Evolutionary conservation across 2,888 invertebrate species (phyloP), one percentile per base, ranked within the genome.

Genomic region (Marronus borbonicus): DNA sequence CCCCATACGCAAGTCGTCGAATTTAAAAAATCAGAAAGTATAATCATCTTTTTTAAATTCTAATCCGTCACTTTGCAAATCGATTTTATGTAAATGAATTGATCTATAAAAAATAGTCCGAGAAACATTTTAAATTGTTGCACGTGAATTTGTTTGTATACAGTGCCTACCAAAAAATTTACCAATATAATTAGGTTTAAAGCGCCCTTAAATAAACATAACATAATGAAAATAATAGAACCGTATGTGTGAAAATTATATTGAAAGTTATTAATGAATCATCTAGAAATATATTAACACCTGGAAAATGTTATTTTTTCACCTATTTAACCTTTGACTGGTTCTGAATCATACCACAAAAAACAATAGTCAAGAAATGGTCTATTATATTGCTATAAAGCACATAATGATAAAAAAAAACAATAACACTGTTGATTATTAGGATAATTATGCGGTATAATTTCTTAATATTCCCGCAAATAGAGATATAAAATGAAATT

Each of bases 21-120:
- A 24, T 3, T 28, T 20, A 20, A 24, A 49, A 69, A 69, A 52
- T 69, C 50, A 24, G 4, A 49, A 36, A 69, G 5, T n/a, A 49
- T 60, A 60, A 60, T 60, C 28, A 60, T 60, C 20, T 60, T 20
- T 5, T 60, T n/a, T 24, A 28, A 60, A 60, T 60, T 20, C 28
- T 1, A 60, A 60, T 24, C 3, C 28, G 28, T 60, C 24, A 24
- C 17, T 17, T 20, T 60, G 24, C 28, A 5, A 60, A 60, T 60
- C 60, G 24, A 24, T 20, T 7, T 60, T 60, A 60, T 60, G 60
- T 12, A 24, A 60, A 60, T 60, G 5, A 28, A 60, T 28, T 24
- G 12, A 7, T 24, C 1, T 28, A 20, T 60, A 24, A 60, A 60
- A 52, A 20, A 28, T 28, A 20, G 28, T 24, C 12, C 7, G 8